Percentiles rank a stretch among this genome's conserved stretches.
Evolutionary conservation across 2,888 invertebrate genomes (phyloP).

Genomic region (Diplolepis rosae): DNA sequence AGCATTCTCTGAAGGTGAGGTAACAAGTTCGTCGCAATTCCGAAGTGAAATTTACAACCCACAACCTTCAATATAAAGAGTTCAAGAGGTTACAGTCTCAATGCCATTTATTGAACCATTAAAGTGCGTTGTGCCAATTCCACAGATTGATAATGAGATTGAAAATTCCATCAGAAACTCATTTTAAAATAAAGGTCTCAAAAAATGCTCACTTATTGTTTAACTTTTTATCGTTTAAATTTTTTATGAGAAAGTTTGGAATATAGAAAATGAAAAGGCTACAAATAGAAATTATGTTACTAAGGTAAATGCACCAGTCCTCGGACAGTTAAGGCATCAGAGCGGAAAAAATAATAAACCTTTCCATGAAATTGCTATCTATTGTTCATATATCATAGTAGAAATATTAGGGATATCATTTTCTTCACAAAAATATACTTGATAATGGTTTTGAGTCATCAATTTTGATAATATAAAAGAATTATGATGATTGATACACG

Average conservation of each 20-base stretch:
- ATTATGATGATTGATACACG: too few relatives aligned
- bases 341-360: too few relatives aligned
- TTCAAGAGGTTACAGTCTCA: conserved; percentile 53
- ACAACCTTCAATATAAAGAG: too few relatives aligned
- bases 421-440: too few relatives aligned
- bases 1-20: conserved; percentile 12
- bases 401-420: too few relatives aligned
- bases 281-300: too few relatives aligned
- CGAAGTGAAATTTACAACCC: conserved; percentile 16
- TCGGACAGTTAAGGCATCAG: too few relatives aligned
- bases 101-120: conserved; percentile 42
- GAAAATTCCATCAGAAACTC: neutral
- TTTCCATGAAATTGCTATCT: too few relatives aligned
- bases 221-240: neutral
- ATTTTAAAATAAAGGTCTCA: neutral
- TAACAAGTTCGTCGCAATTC: conserved; percentile 2
- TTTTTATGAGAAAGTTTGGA: neutral
- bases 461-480: too few relatives aligned
- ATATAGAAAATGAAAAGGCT: neutral
- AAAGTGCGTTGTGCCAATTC: neutral
- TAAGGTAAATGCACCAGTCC: too few relatives aligned
- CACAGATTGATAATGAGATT: neutral
- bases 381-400: too few relatives aligned
- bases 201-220: neutral
- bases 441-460: too few relatives aligned